A percentile compares a stretch with the other conserved stretches of the same genome.
Evolutionary conservation across 2,888 invertebrate species (phyloP).

Genomic region (Rhagonycha lutea): DNA sequence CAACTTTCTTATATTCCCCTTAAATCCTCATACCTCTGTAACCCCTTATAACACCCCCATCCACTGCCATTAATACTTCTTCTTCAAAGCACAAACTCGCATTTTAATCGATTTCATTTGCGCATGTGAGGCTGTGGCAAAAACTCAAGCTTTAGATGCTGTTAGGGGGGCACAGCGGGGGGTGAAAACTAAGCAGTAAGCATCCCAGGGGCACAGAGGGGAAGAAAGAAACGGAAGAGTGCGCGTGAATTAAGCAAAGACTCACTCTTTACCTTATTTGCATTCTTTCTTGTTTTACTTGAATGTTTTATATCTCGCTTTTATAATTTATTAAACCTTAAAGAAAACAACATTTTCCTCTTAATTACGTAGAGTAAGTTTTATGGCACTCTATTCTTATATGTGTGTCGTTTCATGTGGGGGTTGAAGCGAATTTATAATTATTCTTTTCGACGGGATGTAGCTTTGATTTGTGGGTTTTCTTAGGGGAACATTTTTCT

Average conservation of each 20-base stretch:
- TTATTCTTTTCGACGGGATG: constrained; percentile 42
- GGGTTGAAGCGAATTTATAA: constrained; percentile 44
- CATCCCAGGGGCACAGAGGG: constrained; percentile 39
- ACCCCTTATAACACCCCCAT: constrained; percentile 43
- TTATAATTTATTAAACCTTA: constrained; percentile 22
- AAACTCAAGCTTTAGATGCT: constrained; percentile 54
- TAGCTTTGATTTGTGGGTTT: constrained; percentile 37
- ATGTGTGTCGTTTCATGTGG: constrained; percentile 36
- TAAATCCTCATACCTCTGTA: constrained; percentile 34
- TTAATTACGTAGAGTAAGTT: constrained; percentile 23
- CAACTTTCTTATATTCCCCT: constrained; percentile 52
- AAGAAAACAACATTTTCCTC: constrained; percentile 11
- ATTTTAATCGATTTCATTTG: constrained; percentile 73
- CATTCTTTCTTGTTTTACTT: constrained; percentile 49
- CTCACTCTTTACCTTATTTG: constrained; percentile 55
- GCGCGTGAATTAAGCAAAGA: constrained; percentile 57
- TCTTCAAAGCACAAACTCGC: constrained; percentile 65
- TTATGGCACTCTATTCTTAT: constrained; percentile 18
- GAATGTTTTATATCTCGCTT: constrained; percentile 34
- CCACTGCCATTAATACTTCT: constrained; percentile 58
- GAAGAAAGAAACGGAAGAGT: constrained; percentile 57
- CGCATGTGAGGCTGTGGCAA: constrained; percentile 66
- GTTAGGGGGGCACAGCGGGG: constrained; percentile 45
- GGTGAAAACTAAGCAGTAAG: constrained; percentile 47
- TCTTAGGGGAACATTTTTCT: constrained; percentile 26